Evolutionary conservation across 2,888 invertebrate genomes (phyloP).

Genomic region (Mystacides longicornis): DNA sequence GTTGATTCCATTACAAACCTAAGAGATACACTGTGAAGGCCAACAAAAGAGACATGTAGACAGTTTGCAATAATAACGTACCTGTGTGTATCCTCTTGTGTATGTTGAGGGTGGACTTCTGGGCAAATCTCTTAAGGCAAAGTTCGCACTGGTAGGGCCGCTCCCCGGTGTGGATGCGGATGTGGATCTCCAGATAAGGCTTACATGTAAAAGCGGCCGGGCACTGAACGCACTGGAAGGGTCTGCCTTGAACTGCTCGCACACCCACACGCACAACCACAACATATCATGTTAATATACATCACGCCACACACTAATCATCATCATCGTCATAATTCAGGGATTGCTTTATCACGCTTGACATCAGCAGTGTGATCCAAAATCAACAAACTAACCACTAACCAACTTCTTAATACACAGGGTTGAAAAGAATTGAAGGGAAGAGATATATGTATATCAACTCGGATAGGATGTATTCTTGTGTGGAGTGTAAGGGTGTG

Average conservation of each 20-base stretch:
- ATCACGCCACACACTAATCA: not conserved
- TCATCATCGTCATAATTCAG: too few relatives aligned
- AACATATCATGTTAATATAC: slow-evolving; percentile 1
- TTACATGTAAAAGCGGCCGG: slow-evolving; percentile 54
- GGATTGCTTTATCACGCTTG: too few relatives aligned
- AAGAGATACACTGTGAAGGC: too few relatives aligned
- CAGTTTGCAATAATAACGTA: slow-evolving; percentile 33
- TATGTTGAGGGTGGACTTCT: slow-evolving; percentile 53
- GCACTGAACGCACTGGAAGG: slow-evolving; percentile 51
- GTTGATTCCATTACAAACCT: too few relatives aligned
- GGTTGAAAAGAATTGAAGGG: too few relatives aligned
- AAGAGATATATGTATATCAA: too few relatives aligned
- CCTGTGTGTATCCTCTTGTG: slow-evolving; percentile 53
- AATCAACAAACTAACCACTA: too few relatives aligned
- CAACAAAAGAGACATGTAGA: too few relatives aligned
- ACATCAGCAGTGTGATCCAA: too few relatives aligned
- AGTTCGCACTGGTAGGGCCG: slow-evolving; percentile 51
- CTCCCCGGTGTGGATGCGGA: slow-evolving; percentile 53
- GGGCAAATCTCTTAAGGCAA: slow-evolving; percentile 52
- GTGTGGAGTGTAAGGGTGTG: too few relatives aligned
- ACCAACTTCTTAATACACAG: too few relatives aligned
- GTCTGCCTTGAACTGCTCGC: slow-evolving; percentile 42
- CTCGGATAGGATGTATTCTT: too few relatives aligned
- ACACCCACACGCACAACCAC: slow-evolving; percentile 11
- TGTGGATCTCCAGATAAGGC: slow-evolving; percentile 57